Evolutionary conservation across 2,888 invertebrate species (phyloP), one percentile per base, ranked within the genome.

Genomic region (Lasioglossum figueresi): DNA sequence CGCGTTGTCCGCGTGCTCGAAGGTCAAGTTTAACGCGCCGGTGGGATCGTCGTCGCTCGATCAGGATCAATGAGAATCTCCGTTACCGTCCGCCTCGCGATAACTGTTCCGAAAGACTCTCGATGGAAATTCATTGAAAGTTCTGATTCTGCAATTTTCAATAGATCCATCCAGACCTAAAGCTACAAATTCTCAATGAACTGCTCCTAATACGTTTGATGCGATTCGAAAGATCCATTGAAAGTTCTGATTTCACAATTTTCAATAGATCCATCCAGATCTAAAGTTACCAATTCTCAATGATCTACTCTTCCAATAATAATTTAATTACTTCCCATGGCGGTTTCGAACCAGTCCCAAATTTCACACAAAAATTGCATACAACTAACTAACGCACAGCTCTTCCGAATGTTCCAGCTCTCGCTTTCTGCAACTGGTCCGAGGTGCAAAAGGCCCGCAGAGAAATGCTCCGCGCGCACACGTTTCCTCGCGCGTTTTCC

Each of bases 381-480:
- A 40, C 1, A 40, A 12, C n/a, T n/a, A n/a, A n/a, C 27, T 27
- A 59, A 45, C n/a, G 23, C 23, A 6, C 16, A 16, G 14, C 37
- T 66, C 14, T 40, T 48, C 4, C 0, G 1, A n/a, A 88, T 87
- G 79, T 94, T 94, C 1, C 93, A 97, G 97, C 97, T 80, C 94
- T 97, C 88, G 97, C 97, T n/a, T 96, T 97, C 91, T 97, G 97
- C 93, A 96, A 97, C 92, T 97, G 97, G 96, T 97, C 97, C 14
- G 96, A 96, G 23, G 94, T 96, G 0, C 97, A 97, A 89, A 96
- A 96, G 90, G 93, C 95, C 0, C 95, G 97, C 16, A 95, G 97
- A 19, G 96, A 96, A 83, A 96, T 97, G 95, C 94, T 96, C 8
- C 95, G 95, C 79, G 95, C 95, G 0, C 96, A 96, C 94, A 96